Evolutionary conservation across 1,140 invertebrate species (phyloP).

Genomic region (Heliconius congener): DNA sequence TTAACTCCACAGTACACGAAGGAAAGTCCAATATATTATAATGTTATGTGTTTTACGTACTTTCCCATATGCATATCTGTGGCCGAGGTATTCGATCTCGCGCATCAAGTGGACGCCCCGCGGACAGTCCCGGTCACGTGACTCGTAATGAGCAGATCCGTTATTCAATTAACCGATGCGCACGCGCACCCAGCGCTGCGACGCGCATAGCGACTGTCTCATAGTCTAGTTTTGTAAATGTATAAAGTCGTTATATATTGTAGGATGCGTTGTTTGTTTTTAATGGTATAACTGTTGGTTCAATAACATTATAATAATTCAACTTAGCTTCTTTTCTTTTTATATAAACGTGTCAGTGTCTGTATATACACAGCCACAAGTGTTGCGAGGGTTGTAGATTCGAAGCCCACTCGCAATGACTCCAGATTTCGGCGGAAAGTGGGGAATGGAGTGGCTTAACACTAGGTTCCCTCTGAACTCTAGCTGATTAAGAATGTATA

Average conservation of each 20-base stretch:
- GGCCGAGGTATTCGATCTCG: not conserved
- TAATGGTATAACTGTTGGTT: not conserved
- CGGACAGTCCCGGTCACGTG: slow-evolving; percentile 1
- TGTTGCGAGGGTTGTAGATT: too few species aligned
- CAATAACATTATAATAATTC: too few species aligned
- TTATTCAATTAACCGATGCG: slow-evolving; percentile 20
- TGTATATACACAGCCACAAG: too few species aligned
- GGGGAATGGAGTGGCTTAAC: too few species aligned
- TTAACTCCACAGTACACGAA: not conserved
- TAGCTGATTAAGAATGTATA: too few species aligned
- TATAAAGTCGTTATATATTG: not conserved
- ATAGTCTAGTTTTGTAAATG: not conserved
- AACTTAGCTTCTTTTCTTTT: too few species aligned
- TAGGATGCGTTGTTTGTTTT: not conserved
- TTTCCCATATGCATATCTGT: not conserved
- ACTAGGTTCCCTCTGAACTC: too few species aligned
- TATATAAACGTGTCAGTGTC: too few species aligned
- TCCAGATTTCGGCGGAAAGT: too few species aligned
- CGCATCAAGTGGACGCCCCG: slow-evolving; percentile 1
- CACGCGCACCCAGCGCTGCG: not conserved
- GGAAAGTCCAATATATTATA: not conserved
- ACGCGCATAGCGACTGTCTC: not conserved
- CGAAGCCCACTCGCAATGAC: too few species aligned
- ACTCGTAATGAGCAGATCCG: slow-evolving; percentile 12
- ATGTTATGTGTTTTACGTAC: not conserved